Base-by-base conservation (phyloP, 2,888 invertebrate genomes). In the Abscondita cerata region DNA sequence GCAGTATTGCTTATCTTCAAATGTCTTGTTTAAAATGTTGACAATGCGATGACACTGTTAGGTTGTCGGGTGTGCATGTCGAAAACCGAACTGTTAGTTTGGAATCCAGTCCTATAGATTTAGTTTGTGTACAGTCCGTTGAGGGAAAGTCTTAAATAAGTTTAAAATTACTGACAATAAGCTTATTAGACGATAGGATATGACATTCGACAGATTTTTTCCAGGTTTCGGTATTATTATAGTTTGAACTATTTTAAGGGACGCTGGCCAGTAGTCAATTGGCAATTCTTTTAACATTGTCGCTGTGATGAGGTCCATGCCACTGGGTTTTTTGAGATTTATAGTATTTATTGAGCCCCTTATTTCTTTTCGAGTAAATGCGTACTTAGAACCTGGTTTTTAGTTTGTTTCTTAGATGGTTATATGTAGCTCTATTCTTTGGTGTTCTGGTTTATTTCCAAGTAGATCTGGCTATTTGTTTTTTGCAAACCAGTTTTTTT, bases 201-300 rank as follows among this genome's bases (percentile, higher is more conserved):
- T 15, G 41, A 8, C 33, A 9, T 33, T 33, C 33, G 12, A 4
- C 12, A 12, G 38, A n/a, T 38, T 38, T 38, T 38, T 38, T 75
- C 36, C 82, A 76, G 66, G 12, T 64, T 34, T 61, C 53, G 60
- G 59, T 52, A 44, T 38, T n/a, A 6, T 12, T 12, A n/a, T 38
- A n/a, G 12, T 4, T n/a, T 38, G 38, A 38, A n/a, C 38, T n/a
- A 38, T 38, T 31, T 31, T 31, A 31, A 38, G 38, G 4, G 38
- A n/a, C n/a, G 12, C n/a, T 3, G 12, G 12, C 12, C 38, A 6
- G 19, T 53, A 15, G 15, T 9, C 6, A 4, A n/a, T 41, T 41
- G 41, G 41, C 15, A 15, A 15, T 41, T 41, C 41, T 41, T 41
- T 41, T 41, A 41, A 16, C 41, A 15, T 41, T 41, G 13, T 41